Conservation (phyloP, 2,888 invertebrate genomes). For the Copidosoma aretas region DNA sequence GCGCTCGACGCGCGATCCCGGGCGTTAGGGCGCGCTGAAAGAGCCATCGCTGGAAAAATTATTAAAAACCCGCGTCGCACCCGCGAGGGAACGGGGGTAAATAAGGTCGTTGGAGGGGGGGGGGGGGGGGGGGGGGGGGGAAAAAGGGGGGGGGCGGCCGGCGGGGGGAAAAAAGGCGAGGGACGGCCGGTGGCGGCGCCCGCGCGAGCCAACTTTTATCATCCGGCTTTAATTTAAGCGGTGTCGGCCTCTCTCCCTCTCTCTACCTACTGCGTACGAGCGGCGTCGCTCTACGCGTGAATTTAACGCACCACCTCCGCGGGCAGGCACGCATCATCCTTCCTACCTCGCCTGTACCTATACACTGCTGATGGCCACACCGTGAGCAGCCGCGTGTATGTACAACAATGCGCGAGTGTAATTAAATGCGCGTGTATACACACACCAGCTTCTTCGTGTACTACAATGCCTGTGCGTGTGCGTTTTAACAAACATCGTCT, state of each 20-base stretch:
- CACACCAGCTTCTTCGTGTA: no score
- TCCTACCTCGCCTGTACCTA: no score
- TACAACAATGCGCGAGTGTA: conserved; percentile 52
- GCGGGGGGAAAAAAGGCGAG: conserved; percentile 8
- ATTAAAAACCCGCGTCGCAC: conserved; percentile 27
- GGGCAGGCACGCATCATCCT: conserved; percentile 20
- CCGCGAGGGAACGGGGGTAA: background rate
- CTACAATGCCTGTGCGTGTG: conserved; percentile 46
- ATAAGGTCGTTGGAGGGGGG: background rate
- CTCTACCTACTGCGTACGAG: background rate
- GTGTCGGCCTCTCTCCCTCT: conserved; percentile 54
- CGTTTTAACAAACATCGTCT: conserved; percentile 56
- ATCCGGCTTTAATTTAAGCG: conserved; percentile 62
- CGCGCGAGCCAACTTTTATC: conserved; percentile 55
- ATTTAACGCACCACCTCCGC: conserved; percentile 53
- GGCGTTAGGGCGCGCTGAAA: background rate
- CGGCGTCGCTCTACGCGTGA: conserved; percentile 55
- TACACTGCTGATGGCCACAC: no score
- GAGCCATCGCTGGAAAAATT: conserved; percentile 24
- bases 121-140: conserved; percentile 12
- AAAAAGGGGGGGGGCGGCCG: conserved; percentile 35
- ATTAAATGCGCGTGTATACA: no score
- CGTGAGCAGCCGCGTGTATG: background rate
- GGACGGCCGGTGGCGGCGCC: conserved; percentile 20
- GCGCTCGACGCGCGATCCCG: conserved; percentile 13